Percentiles rank a stretch among this genome's conserved stretches.
These are phyloP conservation scores for Nymphicus hollandicus DNA, from an alignment of 2,113 vertebrate genomes.

Conservation along the genomic window DNA sequence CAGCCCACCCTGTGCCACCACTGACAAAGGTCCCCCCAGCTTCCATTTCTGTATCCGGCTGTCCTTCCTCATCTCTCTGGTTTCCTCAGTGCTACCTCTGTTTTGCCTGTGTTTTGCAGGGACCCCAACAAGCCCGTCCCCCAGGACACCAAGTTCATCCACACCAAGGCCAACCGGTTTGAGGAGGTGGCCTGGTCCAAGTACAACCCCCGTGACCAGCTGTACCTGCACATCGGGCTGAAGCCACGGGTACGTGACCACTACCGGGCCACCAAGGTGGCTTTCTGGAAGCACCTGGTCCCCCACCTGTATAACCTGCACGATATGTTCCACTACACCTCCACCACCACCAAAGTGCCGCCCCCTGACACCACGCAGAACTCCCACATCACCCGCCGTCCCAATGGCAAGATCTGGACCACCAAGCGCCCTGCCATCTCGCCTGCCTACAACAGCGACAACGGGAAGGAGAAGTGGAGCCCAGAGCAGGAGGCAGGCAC, in stretches of 20 bases:
- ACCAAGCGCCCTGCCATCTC: constrained; percentile 95
- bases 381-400: constrained; percentile 90
- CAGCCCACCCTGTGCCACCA: neutral
- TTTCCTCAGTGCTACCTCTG: neutral
- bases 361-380: constrained; percentile 91
- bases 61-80: neutral
- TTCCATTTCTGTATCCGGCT: neutral
- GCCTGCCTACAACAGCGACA: constrained; percentile 90
- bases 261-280: constrained; percentile 98
- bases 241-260: constrained; percentile 97
- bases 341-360: constrained; percentile 96
- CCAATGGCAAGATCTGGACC: constrained; percentile 91
- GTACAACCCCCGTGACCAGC: constrained; percentile 97
- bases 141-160: constrained; percentile 99
- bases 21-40: neutral
- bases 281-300: constrained; percentile 98
- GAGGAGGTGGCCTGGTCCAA: constrained; percentile 99
- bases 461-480: constrained; percentile 86
- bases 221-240: constrained; percentile 96
- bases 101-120: constrained; percentile 66
- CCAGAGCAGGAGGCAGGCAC: constrained; percentile 87
- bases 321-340: constrained; percentile 99
- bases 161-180: constrained; percentile 98
- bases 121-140: constrained; percentile 98
- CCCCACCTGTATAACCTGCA: constrained; percentile 98